phyloP scores from a whole-genome alignment of 2,888 invertebrate species.

The Drosophila cracens region DNA sequence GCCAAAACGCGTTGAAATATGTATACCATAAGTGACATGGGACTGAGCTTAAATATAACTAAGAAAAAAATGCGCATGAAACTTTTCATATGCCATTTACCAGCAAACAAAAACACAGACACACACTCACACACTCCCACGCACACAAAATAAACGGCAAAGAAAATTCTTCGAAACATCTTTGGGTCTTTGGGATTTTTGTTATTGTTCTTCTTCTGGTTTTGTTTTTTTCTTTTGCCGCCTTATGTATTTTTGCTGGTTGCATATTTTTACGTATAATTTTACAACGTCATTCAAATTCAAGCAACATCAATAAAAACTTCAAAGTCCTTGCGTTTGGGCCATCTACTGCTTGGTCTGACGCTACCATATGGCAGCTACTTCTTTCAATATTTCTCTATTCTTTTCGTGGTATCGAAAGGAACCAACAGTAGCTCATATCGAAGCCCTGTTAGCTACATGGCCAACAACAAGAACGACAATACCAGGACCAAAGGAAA shows the following conservation, averaged over 20 bases:
- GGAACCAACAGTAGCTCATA: constrained; percentile 15
- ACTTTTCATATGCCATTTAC: constrained; percentile 63
- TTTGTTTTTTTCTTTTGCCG: constrained; percentile 3
- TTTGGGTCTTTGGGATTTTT: constrained; percentile 21
- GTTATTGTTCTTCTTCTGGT: constrained; percentile 4
- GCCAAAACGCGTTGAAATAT: constrained; percentile 23
- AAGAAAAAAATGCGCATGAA: constrained; percentile 63
- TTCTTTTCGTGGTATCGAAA: constrained; percentile 5
- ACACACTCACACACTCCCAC: constrained; percentile 1
- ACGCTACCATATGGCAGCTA: constrained; percentile 18
- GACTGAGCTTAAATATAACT: constrained; percentile 23
- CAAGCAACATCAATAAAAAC: constrained; percentile 77
- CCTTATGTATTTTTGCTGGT: constrained; percentile 25
- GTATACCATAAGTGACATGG: constrained; percentile 22
- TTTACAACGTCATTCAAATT: constrained; percentile 78
- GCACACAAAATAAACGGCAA: constrained; percentile 25
- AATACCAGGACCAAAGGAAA: constrained; percentile 22
- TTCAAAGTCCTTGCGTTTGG: constrained; percentile 60
- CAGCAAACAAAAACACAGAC: constrained; percentile 30
- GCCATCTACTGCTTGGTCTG: constrained; percentile 27
- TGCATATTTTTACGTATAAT: constrained; percentile 74
- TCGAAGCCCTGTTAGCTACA: constrained; percentile 28
- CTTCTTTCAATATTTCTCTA: constrained; percentile 32
- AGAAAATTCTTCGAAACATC: constrained; percentile 32
- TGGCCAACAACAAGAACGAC: constrained; percentile 13